A percentile compares a stretch with the other conserved stretches of the same genome.
phyloP scores from a whole-genome alignment of 2,888 invertebrate genomes.

The Dioctria rufipes region DNA sequence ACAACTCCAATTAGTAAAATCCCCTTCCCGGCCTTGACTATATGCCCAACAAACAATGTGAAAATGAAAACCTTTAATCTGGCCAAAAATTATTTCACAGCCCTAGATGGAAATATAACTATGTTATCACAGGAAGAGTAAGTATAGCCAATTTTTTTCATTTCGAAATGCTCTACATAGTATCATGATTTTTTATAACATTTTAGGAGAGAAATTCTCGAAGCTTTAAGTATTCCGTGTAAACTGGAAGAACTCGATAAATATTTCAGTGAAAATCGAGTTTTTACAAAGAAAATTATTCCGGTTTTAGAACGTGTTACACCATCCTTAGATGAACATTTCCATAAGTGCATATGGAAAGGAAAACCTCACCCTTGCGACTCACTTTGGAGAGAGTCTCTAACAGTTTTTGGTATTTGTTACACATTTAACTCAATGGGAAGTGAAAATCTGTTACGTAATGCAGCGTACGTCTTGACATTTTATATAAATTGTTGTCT shows the following conservation, averaged over 20 bases:
- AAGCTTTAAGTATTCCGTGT: background rate
- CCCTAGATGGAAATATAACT: background rate
- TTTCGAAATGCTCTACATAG: background rate
- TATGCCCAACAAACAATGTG: conserved; percentile 53
- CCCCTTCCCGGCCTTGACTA: conserved; percentile 47
- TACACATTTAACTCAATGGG: conserved; percentile 39
- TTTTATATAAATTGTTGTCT: background rate
- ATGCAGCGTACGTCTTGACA: conserved; percentile 2
- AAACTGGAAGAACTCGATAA: background rate
- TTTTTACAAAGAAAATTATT: background rate
- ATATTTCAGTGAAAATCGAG: background rate
- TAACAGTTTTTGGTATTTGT: conserved; percentile 36
- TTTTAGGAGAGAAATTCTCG: background rate
- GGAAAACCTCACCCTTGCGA: background rate
- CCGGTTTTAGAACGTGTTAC: background rate
- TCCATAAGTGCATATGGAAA: conserved; percentile 25
- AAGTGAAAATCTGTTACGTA: conserved; percentile 10
- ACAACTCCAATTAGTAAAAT: conserved; percentile 31
- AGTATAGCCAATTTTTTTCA: background rate
- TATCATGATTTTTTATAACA: no score
- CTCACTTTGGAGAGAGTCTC: background rate
- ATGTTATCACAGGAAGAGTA: background rate
- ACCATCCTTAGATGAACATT: background rate
- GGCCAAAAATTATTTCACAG: background rate
- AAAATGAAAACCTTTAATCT: conserved; percentile 18